phyloP scores from a whole-genome alignment of 64 coral and sea anemone species.

The Stichodactyla mertensii region DNA sequence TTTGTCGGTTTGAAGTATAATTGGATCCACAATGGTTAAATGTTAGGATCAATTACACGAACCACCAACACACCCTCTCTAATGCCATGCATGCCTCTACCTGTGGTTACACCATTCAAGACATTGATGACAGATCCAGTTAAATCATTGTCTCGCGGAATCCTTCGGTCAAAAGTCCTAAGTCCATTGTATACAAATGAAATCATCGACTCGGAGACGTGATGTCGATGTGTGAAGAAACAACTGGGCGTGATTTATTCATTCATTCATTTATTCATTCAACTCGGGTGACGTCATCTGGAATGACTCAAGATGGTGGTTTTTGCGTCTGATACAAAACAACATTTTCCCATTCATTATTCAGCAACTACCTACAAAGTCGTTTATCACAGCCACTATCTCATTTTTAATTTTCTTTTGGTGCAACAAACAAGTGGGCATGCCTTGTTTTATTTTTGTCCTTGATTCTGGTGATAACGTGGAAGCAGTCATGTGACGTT shows the following conservation, averaged over 20 bases:
- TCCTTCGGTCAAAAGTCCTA: not conserved
- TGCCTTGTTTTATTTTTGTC: not conserved
- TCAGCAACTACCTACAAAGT: not conserved
- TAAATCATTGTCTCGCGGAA: not conserved
- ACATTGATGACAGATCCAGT: not conserved
- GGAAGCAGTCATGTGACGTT: not conserved
- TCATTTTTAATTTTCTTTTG: not conserved
- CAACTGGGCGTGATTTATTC: not conserved
- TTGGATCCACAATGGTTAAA: not conserved
- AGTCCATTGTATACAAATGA: not conserved
- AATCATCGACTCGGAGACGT: not conserved
- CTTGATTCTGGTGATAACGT: not conserved
- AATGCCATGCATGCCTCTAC: not conserved
- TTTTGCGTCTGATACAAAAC: not conserved
- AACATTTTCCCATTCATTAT: not conserved
- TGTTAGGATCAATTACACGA: not conserved
- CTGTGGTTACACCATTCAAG: not conserved
- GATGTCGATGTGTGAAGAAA: not conserved
- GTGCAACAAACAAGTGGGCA: not conserved
- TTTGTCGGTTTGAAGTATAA: not conserved
- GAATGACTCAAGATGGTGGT: not conserved
- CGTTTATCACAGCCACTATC: not conserved
- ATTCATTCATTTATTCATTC: not conserved
- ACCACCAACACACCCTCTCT: not conserved
- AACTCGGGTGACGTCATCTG: not conserved